Evolutionary conservation across 2,888 invertebrate species (phyloP), one percentile per base, ranked within the genome.

Genomic region (Prenolepis imparis): DNA sequence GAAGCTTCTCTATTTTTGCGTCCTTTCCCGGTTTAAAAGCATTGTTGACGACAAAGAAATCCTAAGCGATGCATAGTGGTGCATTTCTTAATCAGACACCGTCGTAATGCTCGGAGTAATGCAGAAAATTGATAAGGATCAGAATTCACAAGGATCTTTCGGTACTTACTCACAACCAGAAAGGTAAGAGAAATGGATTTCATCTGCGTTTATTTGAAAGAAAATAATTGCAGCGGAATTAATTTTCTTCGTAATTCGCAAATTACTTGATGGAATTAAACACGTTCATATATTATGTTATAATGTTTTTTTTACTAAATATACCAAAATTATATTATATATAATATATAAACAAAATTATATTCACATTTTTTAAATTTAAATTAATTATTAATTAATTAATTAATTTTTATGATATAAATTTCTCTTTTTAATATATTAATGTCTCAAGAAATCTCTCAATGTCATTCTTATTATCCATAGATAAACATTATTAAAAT

Each of bases 91-190:
- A 52, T 66, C 39, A 55, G n/a, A 39, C 24, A 24, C 32, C 12
- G 1, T 66, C 24, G 12, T 55, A 77, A 67, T 67, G 39, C 5
- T 21, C 12, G 1, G 52, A 24, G 12, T 55, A 77, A 67, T 67
- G 39, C 5, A 28, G 52, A 55, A 77, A 67, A 52, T 67, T 66
- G n/a, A 67, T 52, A 66, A 73, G 9, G 12, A 66, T 75, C 75
- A 66, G 12, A 39, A 77, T 77, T 66, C 24, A 15, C 63, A 48
- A 15, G 48, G 9, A 24, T 63, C 44, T 63, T 48, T 18, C 24
- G 1, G 32, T 12, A 36, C 12, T 68, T 68, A n/a, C 2, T 24
- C 12, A n/a, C 24, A 28, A 73, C n/a, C 3, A 67, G 52, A n/a
- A 64, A 24, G 3, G 32, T 12, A 52, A 66, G 28, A 55, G 5